Evolutionary conservation across 2,113 vertebrate genomes (phyloP), one percentile per base, ranked within the genome.

Genomic region (Apus apus): DNA sequence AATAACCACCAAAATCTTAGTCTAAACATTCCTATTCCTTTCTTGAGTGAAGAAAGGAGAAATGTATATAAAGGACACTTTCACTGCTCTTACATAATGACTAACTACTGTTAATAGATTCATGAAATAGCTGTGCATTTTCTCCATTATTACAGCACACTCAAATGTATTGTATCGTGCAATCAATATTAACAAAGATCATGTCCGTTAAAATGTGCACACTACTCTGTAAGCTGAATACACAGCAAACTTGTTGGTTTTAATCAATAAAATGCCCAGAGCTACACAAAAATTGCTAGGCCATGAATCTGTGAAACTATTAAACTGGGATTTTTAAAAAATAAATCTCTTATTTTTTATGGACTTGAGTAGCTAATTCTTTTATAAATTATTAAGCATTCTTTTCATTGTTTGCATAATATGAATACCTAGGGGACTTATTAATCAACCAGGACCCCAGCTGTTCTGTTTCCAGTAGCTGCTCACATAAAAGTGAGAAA

Each of bases 311-410:
- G 65, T 0, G 2, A 45, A 64, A 27, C 30, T 53, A 82, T 76
- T 57, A 72, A 58, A 26, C 20, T 7, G 11, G 21, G n/a, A 5
- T 1, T 71, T 85, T 62, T 36, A 29, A 4, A 57, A 77, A 67
- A 78, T 50, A 78, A 79, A 60, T 45, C 22, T 53, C 18, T 62
- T 62, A 53, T 64, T 70, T 68, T 45, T 53, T 51, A 53, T 72
- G 22, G n/a, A 19, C 29, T 72, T 4, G 4, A 81, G 18, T 58
- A 83, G 34, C 29, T 60, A 85, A 77, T 83, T 87, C 11, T 87
- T 79, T 71, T 46, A 80, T 87, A 85, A 93, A 77, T 91, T 79
- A 91, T 90, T 93, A 74, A 84, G 18, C 38, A 48, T 64, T 86
- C 46, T 77, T 95, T 90, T 89, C 14, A 64, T 66, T 73, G 15